Conservation (phyloP, 2,888 invertebrate genomes). For the Chaetogeoica ovagalla region DNA sequence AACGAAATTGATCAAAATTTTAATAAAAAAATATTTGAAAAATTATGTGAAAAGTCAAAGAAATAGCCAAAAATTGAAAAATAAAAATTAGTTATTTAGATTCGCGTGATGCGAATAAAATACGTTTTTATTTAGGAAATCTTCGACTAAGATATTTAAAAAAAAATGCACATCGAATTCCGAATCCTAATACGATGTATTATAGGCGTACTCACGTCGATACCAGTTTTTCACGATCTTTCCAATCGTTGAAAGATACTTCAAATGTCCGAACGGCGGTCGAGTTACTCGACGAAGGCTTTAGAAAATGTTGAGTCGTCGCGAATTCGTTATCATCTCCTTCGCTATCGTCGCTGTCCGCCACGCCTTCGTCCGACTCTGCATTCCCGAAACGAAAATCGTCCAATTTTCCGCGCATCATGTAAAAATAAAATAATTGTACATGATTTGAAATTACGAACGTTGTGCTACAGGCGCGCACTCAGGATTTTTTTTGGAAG, state of each 20-base stretch:
- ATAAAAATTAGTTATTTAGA: no score
- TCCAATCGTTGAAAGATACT: conserved; percentile 35
- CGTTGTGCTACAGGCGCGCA: no score
- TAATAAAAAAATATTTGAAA: no score
- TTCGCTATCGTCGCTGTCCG: conserved; percentile 51
- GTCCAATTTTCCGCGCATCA: background rate
- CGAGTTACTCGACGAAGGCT: background rate
- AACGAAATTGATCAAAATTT: background rate
- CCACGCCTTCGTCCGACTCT: conserved; percentile 3
- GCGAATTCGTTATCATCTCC: conserved; percentile 2
- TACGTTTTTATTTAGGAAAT: no score
- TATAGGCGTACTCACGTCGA: conserved; percentile 13
- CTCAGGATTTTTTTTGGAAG: no score
- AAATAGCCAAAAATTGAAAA: no score
- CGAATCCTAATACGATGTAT: background rate
- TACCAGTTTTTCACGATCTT: conserved; percentile 24
- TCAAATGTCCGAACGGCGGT: conserved; percentile 16
- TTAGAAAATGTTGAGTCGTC: background rate
- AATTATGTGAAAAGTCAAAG: no score
- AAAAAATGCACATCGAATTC: no score
- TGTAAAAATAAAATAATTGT: background rate
- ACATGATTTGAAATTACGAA: no score
- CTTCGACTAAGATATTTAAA: no score
- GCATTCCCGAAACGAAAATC: background rate
- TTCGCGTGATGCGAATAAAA: no score